Percentiles rank a stretch among this genome's conserved stretches.
Conservation (phyloP, 2,113 vertebrate genomes). For the Protobothrops flavoviridis region DNA sequence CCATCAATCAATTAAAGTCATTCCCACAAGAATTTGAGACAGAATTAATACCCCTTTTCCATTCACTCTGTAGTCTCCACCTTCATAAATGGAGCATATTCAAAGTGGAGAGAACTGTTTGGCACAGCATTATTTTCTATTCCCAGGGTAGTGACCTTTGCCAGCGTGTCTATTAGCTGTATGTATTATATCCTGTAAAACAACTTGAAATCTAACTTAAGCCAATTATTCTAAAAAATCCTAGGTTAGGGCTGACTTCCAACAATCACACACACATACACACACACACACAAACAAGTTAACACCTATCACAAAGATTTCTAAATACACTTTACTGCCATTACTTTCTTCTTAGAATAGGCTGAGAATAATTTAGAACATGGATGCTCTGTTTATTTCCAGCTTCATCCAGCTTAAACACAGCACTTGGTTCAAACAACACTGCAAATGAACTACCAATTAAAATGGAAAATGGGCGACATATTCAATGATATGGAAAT, state of each 20-base stretch:
- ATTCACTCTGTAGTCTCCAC: not conserved
- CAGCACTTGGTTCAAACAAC: not conserved
- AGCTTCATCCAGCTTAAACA: not conserved
- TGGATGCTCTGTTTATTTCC: not conserved
- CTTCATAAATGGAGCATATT: not conserved
- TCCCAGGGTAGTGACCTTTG: not conserved
- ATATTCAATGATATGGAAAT: not conserved
- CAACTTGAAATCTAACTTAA: not conserved
- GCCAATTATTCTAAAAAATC: not conserved
- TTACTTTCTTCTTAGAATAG: not conserved
- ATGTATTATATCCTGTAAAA: not conserved
- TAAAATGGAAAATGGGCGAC: not conserved
- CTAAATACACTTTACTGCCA: not conserved
- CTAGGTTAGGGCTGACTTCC: not conserved
- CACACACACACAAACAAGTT: not conserved
- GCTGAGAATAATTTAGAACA: not conserved
- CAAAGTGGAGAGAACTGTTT: not conserved
- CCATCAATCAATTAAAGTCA: not conserved
- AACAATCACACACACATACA: not conserved
- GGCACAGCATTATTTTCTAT: not conserved
- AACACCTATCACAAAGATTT: not conserved
- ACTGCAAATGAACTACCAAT: constrained; percentile 1
- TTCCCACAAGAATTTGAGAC: not conserved
- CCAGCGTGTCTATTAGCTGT: not conserved
- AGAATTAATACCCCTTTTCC: not conserved